These are phyloP conservation scores for Drosophila leonis DNA, from an alignment of 2,888 invertebrate genomes.

Conservation along the genomic window DNA sequence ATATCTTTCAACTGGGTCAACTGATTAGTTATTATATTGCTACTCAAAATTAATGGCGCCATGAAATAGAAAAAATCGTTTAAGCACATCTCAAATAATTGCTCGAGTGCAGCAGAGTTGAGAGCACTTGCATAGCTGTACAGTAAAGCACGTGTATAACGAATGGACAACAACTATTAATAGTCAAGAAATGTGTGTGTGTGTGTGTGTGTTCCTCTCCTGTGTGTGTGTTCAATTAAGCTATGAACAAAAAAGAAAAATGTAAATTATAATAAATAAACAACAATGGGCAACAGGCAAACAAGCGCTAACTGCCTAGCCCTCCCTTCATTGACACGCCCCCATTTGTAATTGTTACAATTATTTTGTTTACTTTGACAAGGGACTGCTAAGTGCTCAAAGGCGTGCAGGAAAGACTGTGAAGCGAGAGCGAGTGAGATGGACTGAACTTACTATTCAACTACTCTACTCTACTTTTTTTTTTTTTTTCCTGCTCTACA, in stretches of 20 bases:
- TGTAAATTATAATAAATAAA: slow-evolving; percentile 34
- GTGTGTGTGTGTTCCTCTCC: slow-evolving; percentile 7
- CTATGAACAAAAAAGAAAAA: slow-evolving; percentile 35
- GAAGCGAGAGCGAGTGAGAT: background rate
- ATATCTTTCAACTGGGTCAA: slow-evolving; percentile 26
- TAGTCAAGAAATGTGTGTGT: slow-evolving; percentile 6
- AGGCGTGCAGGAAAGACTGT: background rate
- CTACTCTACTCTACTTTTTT: no score
- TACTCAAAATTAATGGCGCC: background rate
- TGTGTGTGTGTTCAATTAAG: slow-evolving; percentile 34
- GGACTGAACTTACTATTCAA: background rate
- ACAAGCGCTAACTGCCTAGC: slow-evolving; percentile 6
- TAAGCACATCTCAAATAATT: slow-evolving; percentile 15
- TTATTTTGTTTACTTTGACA: slow-evolving; percentile 53
- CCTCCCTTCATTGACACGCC: background rate
- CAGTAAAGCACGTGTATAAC: slow-evolving; percentile 55
- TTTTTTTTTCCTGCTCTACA: no score
- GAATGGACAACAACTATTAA: slow-evolving; percentile 11
- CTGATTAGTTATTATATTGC: slow-evolving; percentile 3
- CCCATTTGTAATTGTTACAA: slow-evolving; percentile 27
- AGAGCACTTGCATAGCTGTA: slow-evolving; percentile 46
- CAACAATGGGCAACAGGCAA: slow-evolving; percentile 7
- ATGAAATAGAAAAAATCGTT: background rate
- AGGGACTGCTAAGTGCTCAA: background rate
- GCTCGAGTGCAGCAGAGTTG: slow-evolving; percentile 1